Conservation (phyloP, 2,113 vertebrate genomes). For the Myiagra hebetior region DNA sequence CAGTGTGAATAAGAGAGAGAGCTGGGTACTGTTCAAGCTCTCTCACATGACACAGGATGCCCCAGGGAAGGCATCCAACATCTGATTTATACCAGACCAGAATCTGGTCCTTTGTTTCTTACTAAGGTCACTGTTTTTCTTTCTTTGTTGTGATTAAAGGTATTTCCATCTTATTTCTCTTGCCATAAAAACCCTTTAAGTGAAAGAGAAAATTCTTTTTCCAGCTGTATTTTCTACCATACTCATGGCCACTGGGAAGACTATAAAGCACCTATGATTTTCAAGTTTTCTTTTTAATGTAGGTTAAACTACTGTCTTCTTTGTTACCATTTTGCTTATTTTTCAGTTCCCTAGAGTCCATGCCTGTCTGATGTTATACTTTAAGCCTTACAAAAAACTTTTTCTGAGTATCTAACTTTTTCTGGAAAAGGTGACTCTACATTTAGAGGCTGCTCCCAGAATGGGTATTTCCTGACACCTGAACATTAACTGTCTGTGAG, state of each 20-base stretch:
- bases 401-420: not conserved
- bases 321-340: not conserved
- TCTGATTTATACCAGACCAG: constrained; percentile 17
- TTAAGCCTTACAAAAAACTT: not conserved
- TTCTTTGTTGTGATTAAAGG: not conserved
- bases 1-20: not conserved
- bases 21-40: not conserved
- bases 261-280: not conserved
- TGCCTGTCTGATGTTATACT: not conserved
- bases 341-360: not conserved
- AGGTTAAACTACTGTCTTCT: not conserved
- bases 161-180: constrained; percentile 21
- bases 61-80: not conserved
- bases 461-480: constrained; percentile 52
- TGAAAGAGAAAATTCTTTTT: not conserved
- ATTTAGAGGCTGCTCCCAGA: not conserved
- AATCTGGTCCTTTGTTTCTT: not conserved
- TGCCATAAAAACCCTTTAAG: not conserved
- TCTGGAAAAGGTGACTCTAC: constrained; percentile 12
- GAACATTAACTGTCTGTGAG: not conserved
- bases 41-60: not conserved
- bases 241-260: not conserved
- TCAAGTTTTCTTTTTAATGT: not conserved
- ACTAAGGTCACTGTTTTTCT: not conserved
- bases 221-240: not conserved